Base-by-base conservation (phyloP, 2,113 vertebrate species). In the Desmodus rotundus region DNA sequence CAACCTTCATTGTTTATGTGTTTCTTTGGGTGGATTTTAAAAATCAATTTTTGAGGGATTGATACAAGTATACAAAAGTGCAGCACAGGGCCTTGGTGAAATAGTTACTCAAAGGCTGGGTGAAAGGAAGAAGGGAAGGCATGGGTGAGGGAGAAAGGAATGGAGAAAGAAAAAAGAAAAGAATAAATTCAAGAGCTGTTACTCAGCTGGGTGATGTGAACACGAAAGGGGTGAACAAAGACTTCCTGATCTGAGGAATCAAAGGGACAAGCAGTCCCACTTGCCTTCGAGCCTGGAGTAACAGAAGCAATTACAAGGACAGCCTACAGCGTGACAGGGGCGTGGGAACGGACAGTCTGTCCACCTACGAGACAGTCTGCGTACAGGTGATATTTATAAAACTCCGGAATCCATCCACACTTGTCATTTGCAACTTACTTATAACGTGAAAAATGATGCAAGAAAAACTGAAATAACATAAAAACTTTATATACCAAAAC, bases 401-500 rank as follows among this genome's bases (percentile, higher is more conserved):
- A 70, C 33, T 38, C 87, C 45, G 54, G 80, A 89, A 52, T 87
- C n/a, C 70, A 67, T 26, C n/a, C 74, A 17, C 8, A 24, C 4
- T 17, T 52, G 16, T 17, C 4, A 70, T 24, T 82, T 81, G 19
- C 36, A 88, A 2, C 2, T 54, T 90, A 70, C n/a, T 28, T 61
- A 56, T 63, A 19, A 77, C 24, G 43, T 12, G 26, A 6, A 85
- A 87, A 65, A 33, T 15, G 7, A 33, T 7, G 6, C 43, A 28
- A 93, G 5, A 67, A 86, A 89, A 26, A 61, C 14, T 20, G 50
- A 92, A 81, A 80, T 28, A 61, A 73, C 20, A 47, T 56, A 56
- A 78, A 82, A 82, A 70, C 26, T 85, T 16, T 80, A n/a, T 15
- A 43, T 50, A 36, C 36, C 15, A 88, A 91, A 81, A 84, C 67